These are phyloP conservation scores for Typhlichthys subterraneus DNA, from an alignment of 2,797 vertebrate species.

Conservation along the genomic window DNA sequence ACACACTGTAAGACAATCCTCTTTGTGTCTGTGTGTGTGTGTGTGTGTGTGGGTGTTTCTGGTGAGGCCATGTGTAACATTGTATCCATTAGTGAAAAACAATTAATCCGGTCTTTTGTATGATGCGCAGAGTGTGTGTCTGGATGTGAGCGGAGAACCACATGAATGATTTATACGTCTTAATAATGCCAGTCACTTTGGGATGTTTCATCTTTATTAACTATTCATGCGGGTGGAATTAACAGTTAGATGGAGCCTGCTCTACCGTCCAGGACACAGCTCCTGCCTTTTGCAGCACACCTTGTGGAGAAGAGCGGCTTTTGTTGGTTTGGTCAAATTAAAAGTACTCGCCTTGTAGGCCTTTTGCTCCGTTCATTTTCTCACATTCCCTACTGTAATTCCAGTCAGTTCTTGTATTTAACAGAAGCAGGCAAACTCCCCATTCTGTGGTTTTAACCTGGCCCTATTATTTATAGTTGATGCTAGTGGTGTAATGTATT, in stretches of 20 bases:
- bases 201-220: conserved; percentile 69
- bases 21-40: not conserved
- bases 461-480: too few relatives aligned
- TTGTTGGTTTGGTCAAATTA: conserved; percentile 53
- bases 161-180: conserved; percentile 71
- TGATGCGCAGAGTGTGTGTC: conserved; percentile 20
- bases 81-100: conserved; percentile 15
- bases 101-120: conserved; percentile 20
- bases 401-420: too few relatives aligned
- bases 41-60: conserved; percentile 20
- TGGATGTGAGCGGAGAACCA: conserved; percentile 25
- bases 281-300: conserved; percentile 29
- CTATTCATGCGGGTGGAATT: conserved; percentile 75
- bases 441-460: too few relatives aligned
- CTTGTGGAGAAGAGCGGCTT: conserved; percentile 7
- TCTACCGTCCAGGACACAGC: conserved; percentile 30
- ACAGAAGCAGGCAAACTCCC: too few relatives aligned
- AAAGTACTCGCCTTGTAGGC: conserved; percentile 25
- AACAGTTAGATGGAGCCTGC: conserved; percentile 63
- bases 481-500: too few relatives aligned
- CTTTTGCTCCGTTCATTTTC: too few relatives aligned
- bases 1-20: not conserved
- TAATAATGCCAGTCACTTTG: conserved; percentile 74
- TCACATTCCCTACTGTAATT: too few relatives aligned
- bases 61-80: conserved; percentile 13